Evolutionary conservation across 2,888 invertebrate genomes (phyloP), one percentile per base, ranked within the genome.

Genomic region (Drosophila yooni): DNA sequence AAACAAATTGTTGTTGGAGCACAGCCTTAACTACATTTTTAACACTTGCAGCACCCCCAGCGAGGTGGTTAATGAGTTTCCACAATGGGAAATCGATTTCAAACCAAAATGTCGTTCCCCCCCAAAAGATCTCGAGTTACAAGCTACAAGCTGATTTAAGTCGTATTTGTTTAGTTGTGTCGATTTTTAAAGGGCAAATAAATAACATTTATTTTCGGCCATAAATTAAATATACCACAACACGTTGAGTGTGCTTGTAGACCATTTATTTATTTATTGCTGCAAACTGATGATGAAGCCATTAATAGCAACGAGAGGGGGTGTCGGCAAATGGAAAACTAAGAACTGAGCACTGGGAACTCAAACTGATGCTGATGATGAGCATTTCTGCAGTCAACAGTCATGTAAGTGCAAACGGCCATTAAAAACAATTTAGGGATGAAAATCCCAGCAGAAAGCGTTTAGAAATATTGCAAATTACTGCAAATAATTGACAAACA

Each of bases 391-490:
- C 77, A 78, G 67, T 82, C 76, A 74, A 75, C 74, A 73, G 73
- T 27, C 53, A 38, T 70, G 71, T 89, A 88, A 90, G 89, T 89
- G 90, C 83, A 88, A 89, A 89, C 82, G 86, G 89, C 82, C 88
- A 89, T 89, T 89, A 90, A 86, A 82, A 89, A 79, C 83, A 90
- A 83, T 88, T 80, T 80, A 77, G 85, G 73, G 86, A 63, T 77
- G 66, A 38, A 70, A 72, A 72, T 67, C 60, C 29, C 53, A 63
- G 70, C 38, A 31, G 72, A 72, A 83, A 85, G 74, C 86, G 78
- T 85, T 87, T 82, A 82, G 81, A 82, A 81, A 86, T 89, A 89
- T 90, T 86, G 86, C 90, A 89, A 90, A 90, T 90, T 90, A 86
- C 89, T 88, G 90, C 89, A 89, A 89, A 90, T 89, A 90, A 90